Conservation (phyloP, 2,113 vertebrate species). For the Redunca redunca region DNA sequence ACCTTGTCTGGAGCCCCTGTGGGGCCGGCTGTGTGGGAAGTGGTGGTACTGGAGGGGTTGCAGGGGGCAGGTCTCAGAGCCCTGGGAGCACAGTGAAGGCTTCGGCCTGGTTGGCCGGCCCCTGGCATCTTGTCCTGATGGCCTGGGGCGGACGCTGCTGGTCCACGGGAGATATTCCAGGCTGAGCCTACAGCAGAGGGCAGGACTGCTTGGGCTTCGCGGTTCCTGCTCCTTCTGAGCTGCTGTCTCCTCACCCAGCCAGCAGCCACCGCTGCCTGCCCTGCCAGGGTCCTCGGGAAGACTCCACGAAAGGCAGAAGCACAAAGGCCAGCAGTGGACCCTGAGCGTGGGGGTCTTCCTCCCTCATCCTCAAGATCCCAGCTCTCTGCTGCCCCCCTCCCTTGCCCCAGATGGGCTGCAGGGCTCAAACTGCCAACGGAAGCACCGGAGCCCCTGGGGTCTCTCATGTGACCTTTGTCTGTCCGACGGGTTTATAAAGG, state of each 20-base stretch:
- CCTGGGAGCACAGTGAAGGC: not conserved
- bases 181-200: not conserved
- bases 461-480: not conserved
- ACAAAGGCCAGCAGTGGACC: not conserved
- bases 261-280: not conserved
- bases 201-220: not conserved
- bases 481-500: not conserved
- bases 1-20: not conserved
- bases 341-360: not conserved
- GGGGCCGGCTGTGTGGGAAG: not conserved
- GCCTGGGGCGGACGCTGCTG: not conserved
- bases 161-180: not conserved
- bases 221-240: not conserved
- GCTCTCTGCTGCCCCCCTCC: not conserved
- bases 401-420: not conserved
- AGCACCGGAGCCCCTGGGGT: not conserved
- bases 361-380: not conserved
- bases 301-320: not conserved
- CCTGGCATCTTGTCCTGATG: not conserved
- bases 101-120: not conserved
- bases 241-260: not conserved
- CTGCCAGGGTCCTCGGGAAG: not conserved
- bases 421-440: not conserved
- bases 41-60: too few species aligned
- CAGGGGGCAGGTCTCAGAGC: not conserved